Evolutionary conservation across 2,797 vertebrate species (phyloP), one percentile per base, ranked within the genome.

Genomic region (Scomberomorus guttatus): DNA sequence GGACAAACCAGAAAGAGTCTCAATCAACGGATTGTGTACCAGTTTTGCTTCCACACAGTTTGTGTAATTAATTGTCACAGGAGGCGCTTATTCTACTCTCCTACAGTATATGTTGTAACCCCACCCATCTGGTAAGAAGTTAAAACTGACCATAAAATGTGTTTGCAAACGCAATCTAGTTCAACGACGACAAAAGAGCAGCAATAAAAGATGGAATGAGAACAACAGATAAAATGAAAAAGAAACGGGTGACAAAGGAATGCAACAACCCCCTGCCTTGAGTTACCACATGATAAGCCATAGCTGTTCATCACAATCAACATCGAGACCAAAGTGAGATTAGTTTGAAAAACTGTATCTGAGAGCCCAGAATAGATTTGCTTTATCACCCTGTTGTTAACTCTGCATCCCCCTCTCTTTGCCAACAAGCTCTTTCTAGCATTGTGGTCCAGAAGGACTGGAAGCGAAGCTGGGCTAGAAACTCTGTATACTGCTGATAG

Each of bases 401-500:
- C 70, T 73, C 67, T 79, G 66, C 77, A 75, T 77, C 84, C 34
- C 70, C 73, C 48, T 72, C 61, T 14, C 58, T 69, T 72, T 81
- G 73, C 62, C 24, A 25, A 52, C 5, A 22, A 80, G 75, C 81
- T 73, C 75, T 81, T 65, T 81, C 59, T 77, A 62, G 61, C 72
- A 80, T 69, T 56, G 48, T 64, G 56, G 58, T 80, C 72, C 71
- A 81, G 72, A 78, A 77, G 68, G 71, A 72, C 81, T 87, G 84
- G 80, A 80, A 85, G 86, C 54, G 15, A 73, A 68, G 77, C 82
- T 58, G 77, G 73, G 59, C 87, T 83, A 54, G 55, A 77, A 83
- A 80, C 71, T 82, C 88, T 93, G 90, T 54, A 63, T 63, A 37
- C 75, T 87, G 87, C 88, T 92, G 91, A 93, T 91, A 89, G 81